These are phyloP conservation scores for Gallinago nigripennis DNA, from an alignment of 2,797 vertebrate genomes.

Conservation along the genomic window DNA sequence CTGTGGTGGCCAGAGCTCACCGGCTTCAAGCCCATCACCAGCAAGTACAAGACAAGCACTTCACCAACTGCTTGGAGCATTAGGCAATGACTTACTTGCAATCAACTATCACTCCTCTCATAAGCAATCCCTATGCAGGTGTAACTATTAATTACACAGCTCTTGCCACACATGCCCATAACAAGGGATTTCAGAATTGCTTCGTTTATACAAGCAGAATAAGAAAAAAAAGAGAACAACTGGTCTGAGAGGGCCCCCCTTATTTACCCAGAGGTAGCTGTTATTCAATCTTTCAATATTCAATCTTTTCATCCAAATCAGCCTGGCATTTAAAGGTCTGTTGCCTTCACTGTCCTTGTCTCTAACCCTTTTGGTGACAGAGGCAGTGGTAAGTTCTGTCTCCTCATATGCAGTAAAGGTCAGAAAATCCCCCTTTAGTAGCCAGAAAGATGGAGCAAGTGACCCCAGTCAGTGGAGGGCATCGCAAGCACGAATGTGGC, in stretches of 20 bases:
- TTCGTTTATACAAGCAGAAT: neutral
- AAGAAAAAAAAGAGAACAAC: neutral
- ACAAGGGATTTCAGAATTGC: neutral
- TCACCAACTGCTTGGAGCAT: neutral
- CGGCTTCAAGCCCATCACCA: neutral
- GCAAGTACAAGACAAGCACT: neutral
- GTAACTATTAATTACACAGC: neutral
- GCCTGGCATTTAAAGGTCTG: neutral
- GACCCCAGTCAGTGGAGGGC: neutral
- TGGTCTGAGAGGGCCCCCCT: neutral
- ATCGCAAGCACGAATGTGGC: neutral
- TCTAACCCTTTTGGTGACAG: neutral
- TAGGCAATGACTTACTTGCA: neutral
- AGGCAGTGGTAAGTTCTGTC: neutral
- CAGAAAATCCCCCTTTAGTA: neutral
- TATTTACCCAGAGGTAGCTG: neutral
- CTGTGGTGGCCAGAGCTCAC: neutral
- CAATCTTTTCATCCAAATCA: neutral
- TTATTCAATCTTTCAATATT: too few species aligned
- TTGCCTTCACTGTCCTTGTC: neutral
- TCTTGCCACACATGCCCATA: rapidly evolving
- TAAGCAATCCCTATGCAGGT: neutral
- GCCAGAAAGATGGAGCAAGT: neutral
- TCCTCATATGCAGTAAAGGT: neutral
- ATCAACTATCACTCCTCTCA: neutral